phyloP scores from a whole-genome alignment of 1,140 invertebrate species.

The Brachionus koreanus region DNA sequence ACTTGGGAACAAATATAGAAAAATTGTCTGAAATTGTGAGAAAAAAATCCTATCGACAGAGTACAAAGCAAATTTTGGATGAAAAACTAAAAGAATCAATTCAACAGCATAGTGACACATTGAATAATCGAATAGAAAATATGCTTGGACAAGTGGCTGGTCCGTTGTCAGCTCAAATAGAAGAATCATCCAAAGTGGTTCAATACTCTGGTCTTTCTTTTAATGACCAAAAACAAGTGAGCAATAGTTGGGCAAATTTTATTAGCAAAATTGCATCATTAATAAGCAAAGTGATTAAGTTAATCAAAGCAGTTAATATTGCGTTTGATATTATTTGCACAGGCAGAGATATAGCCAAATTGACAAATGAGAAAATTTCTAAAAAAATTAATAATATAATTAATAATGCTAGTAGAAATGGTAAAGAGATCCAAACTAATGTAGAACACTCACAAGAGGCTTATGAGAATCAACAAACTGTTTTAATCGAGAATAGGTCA shows the following conservation, averaged over 20 bases:
- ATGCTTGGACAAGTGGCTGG: neutral
- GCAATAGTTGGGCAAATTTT: neutral
- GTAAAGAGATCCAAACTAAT: no score
- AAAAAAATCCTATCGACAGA: neutral
- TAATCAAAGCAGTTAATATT: neutral
- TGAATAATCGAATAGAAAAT: neutral
- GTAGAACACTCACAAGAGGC: no score
- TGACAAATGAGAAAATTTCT: slow-evolving; percentile 2
- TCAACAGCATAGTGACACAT: neutral
- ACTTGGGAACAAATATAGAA: neutral
- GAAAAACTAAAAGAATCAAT: neutral
- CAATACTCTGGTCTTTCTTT: neutral
- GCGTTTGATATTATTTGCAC: neutral
- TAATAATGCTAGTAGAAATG: neutral
- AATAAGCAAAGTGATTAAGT: neutral
- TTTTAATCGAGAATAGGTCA: neutral
- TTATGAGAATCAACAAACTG: neutral
- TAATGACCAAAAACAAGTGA: neutral
- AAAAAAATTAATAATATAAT: neutral
- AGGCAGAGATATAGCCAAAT: neutral
- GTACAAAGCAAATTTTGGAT: neutral
- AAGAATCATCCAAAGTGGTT: neutral
- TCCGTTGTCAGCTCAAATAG: neutral
- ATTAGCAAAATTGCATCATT: neutral
- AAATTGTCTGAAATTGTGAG: neutral